Percentiles rank a stretch among this genome's conserved stretches.
Conservation (phyloP, 2,797 vertebrate genomes). For the Poecilia picta region DNA sequence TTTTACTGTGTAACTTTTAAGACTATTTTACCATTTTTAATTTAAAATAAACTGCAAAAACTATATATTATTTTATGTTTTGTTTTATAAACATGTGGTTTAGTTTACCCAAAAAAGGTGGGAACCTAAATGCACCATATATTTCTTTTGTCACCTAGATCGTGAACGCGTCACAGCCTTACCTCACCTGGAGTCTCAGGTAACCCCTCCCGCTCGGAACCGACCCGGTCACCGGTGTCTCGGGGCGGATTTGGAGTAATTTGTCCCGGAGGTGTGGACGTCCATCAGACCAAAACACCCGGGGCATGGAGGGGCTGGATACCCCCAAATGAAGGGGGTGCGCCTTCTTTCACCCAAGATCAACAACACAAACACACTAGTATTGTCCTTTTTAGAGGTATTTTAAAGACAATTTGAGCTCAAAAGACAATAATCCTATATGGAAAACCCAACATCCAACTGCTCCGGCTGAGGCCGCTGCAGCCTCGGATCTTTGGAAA, state of each 20-base stretch:
- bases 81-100: background rate
- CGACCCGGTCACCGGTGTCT: constrained; percentile 33
- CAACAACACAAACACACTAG: constrained; percentile 2
- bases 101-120: background rate
- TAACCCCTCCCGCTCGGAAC: background rate
- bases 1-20: background rate
- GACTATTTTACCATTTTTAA: background rate
- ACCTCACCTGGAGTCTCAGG: constrained; percentile 57
- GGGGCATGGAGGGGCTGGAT: constrained; percentile 59
- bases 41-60: background rate
- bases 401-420: constrained; percentile 10
- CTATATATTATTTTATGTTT: background rate
- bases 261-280: constrained; percentile 33
- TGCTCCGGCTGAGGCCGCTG: constrained; percentile 39
- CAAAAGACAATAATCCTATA: constrained; percentile 26
- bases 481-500: constrained; percentile 46
- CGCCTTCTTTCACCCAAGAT: constrained; percentile 46
- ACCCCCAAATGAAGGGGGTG: constrained; percentile 38
- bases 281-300: constrained; percentile 53
- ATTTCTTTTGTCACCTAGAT: background rate
- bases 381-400: constrained; percentile 18
- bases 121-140: background rate
- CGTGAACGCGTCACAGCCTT: constrained; percentile 18
- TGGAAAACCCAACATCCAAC: constrained; percentile 46
- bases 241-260: constrained; percentile 34